Conservation (phyloP, 2,113 vertebrate species). For the Aepyceros melampus region DNA sequence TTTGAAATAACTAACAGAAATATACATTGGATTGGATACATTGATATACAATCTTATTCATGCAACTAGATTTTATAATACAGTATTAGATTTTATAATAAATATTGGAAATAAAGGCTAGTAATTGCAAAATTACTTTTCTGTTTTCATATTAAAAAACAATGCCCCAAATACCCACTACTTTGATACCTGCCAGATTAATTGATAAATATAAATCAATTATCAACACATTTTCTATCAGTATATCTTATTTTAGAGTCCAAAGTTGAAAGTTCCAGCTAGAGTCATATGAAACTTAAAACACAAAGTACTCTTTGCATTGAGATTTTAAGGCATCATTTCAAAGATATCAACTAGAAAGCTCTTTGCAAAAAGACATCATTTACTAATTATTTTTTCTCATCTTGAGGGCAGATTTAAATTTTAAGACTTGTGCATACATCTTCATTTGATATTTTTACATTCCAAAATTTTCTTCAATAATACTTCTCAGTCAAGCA, state of each 20-base stretch:
- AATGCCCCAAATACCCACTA: neutral
- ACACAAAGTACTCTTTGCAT: neutral
- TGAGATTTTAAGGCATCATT: neutral
- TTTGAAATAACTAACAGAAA: neutral
- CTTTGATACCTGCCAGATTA: neutral
- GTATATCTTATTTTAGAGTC: neutral
- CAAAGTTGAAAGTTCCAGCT: neutral
- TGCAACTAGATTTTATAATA: neutral
- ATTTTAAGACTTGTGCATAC: neutral
- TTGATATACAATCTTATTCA: neutral
- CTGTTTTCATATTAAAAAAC: neutral
- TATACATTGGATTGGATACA: neutral
- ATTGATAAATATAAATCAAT: neutral
- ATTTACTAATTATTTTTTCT: neutral
- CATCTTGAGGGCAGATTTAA: neutral
- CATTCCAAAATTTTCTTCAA: neutral
- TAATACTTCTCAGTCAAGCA: neutral
- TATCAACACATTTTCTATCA: neutral
- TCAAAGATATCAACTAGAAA: neutral
- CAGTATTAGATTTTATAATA: neutral
- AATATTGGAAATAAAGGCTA: neutral
- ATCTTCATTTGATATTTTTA: neutral
- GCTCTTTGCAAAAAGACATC: neutral
- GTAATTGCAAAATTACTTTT: neutral
- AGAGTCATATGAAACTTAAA: neutral